Evolutionary conservation across 2,888 invertebrate genomes (phyloP).

Genomic region (Smittia aterrima): DNA sequence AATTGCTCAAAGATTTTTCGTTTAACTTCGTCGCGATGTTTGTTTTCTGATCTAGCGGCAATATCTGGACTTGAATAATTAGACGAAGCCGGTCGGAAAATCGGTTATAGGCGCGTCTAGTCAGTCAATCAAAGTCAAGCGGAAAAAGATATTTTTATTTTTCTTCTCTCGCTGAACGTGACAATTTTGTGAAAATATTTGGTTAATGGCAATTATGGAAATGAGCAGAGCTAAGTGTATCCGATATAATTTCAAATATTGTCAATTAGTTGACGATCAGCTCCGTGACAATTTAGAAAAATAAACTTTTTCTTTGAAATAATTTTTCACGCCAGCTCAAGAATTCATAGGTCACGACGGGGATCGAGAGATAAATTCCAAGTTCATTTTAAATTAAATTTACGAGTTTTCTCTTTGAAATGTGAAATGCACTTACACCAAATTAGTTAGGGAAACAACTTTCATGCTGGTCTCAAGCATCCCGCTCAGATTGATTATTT

Average conservation of each 20-base stretch:
- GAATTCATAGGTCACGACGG: background rate
- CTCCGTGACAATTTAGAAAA: background rate
- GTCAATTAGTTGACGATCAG: background rate
- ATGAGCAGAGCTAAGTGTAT: background rate
- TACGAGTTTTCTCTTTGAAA: background rate
- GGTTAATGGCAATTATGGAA: constrained; percentile 4
- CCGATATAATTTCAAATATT: background rate
- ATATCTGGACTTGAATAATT: too few species aligned
- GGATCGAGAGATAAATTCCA: too few species aligned
- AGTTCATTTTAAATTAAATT: background rate
- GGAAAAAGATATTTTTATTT: background rate
- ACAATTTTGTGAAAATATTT: background rate
- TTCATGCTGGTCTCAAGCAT: background rate
- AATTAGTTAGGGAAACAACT: background rate
- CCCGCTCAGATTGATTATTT: background rate
- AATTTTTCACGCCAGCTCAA: constrained; percentile 27
- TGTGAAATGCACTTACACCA: background rate
- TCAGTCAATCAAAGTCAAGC: constrained; percentile 29
- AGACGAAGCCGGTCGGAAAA: constrained; percentile 21
- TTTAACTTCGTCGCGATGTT: background rate
- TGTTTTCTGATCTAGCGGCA: too few species aligned
- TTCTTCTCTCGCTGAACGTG: background rate
- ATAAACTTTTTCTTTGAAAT: background rate
- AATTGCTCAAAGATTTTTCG: constrained; percentile 2
- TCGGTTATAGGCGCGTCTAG: constrained; percentile 7